Evolutionary conservation across 2,888 invertebrate genomes (phyloP).

Genomic region (Drosophila koepferae): DNA sequence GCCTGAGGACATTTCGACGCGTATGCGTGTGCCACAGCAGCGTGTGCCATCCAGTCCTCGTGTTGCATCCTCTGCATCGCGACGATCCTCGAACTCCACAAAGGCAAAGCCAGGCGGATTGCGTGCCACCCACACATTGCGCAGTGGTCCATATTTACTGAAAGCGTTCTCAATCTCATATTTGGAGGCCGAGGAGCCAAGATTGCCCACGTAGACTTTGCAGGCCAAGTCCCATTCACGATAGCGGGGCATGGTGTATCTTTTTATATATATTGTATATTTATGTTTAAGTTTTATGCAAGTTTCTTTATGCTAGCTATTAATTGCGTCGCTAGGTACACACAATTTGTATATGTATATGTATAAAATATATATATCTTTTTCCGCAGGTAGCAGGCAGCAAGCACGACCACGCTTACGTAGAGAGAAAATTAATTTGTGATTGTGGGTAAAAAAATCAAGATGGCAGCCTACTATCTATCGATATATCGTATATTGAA

Average conservation of each 20-base stretch:
- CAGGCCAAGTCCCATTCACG: constrained; percentile 93
- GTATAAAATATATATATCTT: neutral
- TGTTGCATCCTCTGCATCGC: constrained; percentile 94
- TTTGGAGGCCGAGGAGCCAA: constrained; percentile 94
- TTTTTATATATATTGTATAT: neutral
- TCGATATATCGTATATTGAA: neutral
- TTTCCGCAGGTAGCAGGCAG: constrained; percentile 34
- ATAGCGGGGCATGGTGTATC: constrained; percentile 84
- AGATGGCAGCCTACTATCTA: constrained; percentile 19
- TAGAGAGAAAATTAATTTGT: constrained; percentile 42
- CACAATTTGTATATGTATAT: constrained; percentile 34
- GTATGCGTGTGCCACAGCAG: constrained; percentile 94
- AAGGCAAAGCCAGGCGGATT: constrained; percentile 96
- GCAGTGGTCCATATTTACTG: constrained; percentile 92
- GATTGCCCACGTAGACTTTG: constrained; percentile 95
- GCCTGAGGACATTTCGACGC: constrained; percentile 97
- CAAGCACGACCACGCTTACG: constrained; percentile 53
- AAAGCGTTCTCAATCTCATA: constrained; percentile 94
- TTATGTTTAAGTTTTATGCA: neutral
- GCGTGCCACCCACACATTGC: constrained; percentile 96
- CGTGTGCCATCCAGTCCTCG: constrained; percentile 92
- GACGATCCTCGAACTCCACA: constrained; percentile 93
- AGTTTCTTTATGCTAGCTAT: constrained; percentile 24
- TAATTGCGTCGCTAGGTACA: constrained; percentile 53
- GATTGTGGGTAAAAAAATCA: constrained; percentile 18